These are phyloP conservation scores for Tribolium madens DNA, from an alignment of 1,140 invertebrate species.

Conservation along the genomic window DNA sequence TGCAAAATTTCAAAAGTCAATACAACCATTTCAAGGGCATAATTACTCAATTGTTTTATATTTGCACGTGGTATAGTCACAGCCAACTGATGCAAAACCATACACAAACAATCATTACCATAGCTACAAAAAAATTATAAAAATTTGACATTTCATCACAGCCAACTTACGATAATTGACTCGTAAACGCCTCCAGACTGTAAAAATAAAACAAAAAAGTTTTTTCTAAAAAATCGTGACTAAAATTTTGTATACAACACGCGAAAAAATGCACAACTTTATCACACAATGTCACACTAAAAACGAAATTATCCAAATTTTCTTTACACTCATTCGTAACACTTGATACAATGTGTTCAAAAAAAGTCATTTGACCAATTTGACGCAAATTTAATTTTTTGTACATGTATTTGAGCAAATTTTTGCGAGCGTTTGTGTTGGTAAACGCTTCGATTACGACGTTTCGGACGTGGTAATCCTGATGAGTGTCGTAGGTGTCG, in stretches of 20 bases:
- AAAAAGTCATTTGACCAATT: background rate
- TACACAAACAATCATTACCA: background rate
- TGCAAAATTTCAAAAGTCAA: background rate
- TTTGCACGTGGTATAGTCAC: background rate
- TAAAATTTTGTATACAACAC: background rate
- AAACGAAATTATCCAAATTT: constrained; percentile 3
- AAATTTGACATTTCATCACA: background rate
- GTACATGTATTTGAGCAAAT: constrained; percentile 29
- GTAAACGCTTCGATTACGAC: background rate
- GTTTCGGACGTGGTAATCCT: background rate
- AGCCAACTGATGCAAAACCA: background rate
- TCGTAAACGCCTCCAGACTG: background rate
- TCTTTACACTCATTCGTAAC: background rate
- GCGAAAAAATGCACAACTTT: background rate
- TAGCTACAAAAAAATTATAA: background rate
- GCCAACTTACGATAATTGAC: constrained; percentile 5
- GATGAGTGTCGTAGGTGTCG: background rate
- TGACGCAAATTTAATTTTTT: background rate
- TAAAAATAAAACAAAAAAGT: constrained; percentile 1
- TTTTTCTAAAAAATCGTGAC: background rate
- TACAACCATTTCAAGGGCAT: background rate
- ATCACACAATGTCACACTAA: background rate
- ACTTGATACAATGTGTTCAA: background rate
- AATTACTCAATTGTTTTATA: background rate
- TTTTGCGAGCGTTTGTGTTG: background rate